Conservation (phyloP, 2,888 invertebrate genomes). For the Drosophila cognata region DNA sequence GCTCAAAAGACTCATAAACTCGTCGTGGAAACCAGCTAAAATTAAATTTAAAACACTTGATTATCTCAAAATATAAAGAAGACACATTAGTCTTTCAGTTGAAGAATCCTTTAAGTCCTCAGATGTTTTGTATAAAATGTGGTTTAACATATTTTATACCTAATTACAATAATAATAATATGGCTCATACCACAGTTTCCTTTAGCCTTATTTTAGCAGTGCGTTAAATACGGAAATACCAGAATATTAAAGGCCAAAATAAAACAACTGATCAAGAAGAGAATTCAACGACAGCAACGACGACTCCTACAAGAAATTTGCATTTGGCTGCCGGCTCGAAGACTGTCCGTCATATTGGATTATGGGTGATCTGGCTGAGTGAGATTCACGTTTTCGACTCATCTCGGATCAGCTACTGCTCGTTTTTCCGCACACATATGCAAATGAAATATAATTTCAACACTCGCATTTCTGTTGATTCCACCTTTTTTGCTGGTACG, state of each 20-base stretch:
- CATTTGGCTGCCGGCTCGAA: constrained; percentile 24
- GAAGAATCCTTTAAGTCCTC: neutral
- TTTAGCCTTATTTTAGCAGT: neutral
- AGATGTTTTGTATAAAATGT: neutral
- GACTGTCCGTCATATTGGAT: constrained; percentile 32
- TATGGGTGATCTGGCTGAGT: constrained; percentile 8
- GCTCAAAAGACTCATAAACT: neutral
- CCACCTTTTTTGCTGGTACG: constrained; percentile 22
- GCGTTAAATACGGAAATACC: neutral
- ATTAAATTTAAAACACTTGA: neutral
- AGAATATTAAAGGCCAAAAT: neutral
- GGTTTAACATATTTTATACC: no score
- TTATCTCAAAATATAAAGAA: neutral
- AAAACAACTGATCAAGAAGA: constrained; percentile 9
- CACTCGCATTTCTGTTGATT: constrained; percentile 73
- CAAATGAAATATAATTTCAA: constrained; percentile 80
- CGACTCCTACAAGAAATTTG: constrained; percentile 47
- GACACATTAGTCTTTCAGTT: neutral
- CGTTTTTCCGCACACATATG: constrained; percentile 61
- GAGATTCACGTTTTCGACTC: constrained; percentile 12
- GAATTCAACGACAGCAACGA: neutral
- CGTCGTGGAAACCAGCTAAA: neutral
- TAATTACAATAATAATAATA: neutral
- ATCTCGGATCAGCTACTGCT: constrained; percentile 27
- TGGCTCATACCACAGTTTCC: neutral